phyloP scores from a whole-genome alignment of 92 coral and sea anemone species.

The Phenganax subtilis region DNA sequence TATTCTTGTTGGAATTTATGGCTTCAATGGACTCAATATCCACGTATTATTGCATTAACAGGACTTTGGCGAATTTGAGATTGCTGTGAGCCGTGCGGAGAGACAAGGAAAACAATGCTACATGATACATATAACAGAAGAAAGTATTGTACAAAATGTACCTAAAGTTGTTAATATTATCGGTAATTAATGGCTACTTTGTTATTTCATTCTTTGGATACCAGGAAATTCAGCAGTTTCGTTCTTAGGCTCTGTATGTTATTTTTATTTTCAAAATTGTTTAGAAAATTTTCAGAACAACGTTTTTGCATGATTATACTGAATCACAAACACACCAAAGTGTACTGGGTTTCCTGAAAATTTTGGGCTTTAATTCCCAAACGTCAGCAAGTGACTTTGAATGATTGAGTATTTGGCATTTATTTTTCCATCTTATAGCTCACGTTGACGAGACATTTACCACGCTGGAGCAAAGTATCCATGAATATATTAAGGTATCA shows the following conservation, averaged over 20 bases:
- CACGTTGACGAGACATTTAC: constrained; percentile 67
- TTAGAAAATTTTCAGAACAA: too few species aligned
- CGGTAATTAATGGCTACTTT: constrained; percentile 36
- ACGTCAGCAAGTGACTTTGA: neutral
- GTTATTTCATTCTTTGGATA: neutral
- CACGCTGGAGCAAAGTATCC: constrained; percentile 87
- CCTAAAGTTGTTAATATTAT: constrained; percentile 83
- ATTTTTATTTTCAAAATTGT: too few species aligned
- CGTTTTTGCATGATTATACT: too few species aligned
- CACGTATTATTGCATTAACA: neutral
- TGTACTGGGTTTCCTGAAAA: too few species aligned
- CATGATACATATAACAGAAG: constrained; percentile 85
- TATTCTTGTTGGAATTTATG: too few species aligned
- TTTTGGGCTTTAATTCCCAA: neutral
- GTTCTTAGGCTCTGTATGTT: too few species aligned
- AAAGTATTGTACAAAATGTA: constrained; percentile 70
- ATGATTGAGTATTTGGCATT: neutral
- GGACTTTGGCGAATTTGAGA: constrained; percentile 88
- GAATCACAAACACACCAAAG: too few species aligned
- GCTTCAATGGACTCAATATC: too few species aligned
- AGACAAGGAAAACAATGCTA: constrained; percentile 78
- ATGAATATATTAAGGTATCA: constrained; percentile 83
- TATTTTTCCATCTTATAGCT: constrained; percentile 42
- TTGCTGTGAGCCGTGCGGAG: constrained; percentile 61
- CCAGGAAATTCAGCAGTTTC: too few species aligned